Percentiles rank a stretch among this genome's conserved stretches.
These are phyloP conservation scores for Rhyacichthys aspro DNA, from an alignment of 2,797 vertebrate genomes.

Conservation along the genomic window DNA sequence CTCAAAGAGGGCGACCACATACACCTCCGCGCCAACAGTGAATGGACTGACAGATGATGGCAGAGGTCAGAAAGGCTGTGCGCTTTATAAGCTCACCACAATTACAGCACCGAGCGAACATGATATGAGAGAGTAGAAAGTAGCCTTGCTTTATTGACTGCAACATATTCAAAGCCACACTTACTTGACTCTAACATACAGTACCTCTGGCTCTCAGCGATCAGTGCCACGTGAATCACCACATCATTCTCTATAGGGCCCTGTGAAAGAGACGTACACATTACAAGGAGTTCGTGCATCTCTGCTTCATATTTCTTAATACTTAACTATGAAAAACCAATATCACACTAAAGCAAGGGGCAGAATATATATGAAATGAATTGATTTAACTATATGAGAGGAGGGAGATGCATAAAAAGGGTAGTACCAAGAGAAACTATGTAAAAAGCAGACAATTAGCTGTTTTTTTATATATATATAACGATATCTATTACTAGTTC, in stretches of 20 bases:
- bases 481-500: too few species aligned
- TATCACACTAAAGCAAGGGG: too few species aligned
- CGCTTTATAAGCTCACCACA: slow-evolving; percentile 36
- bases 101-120: slow-evolving; percentile 24
- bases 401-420: too few species aligned
- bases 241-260: slow-evolving; percentile 95
- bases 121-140: slow-evolving; percentile 12
- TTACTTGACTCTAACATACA: slow-evolving; percentile 15
- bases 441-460: too few species aligned
- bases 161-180: slow-evolving; percentile 21
- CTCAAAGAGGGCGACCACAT: not conserved
- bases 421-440: too few species aligned
- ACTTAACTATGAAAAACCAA: too few species aligned
- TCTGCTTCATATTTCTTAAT: not conserved
- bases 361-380: too few species aligned
- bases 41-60: slow-evolving; percentile 31
- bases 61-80: slow-evolving; percentile 43
- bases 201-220: slow-evolving; percentile 97
- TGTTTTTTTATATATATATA: too few species aligned
- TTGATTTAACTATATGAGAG: too few species aligned
- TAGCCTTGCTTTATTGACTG: slow-evolving; percentile 21
- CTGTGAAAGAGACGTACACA: slow-evolving; percentile 72
- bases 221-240: slow-evolving; percentile 91
- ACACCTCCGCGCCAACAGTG: slow-evolving; percentile 8
- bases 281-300: slow-evolving; percentile 6